Evolutionary conservation across 2,888 invertebrate genomes (phyloP).

Genomic region (Lomographa bimaculata): DNA sequence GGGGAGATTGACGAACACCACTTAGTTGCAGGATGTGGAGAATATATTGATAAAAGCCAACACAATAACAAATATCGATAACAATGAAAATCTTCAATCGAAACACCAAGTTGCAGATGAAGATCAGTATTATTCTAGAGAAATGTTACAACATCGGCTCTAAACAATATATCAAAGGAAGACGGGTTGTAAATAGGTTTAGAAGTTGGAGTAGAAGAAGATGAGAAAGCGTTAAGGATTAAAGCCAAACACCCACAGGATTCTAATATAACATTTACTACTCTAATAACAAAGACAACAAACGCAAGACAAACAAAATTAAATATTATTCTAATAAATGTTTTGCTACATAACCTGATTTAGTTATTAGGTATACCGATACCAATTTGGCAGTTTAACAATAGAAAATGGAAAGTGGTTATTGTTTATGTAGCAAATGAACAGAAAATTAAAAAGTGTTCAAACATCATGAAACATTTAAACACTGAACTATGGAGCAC

Average conservation of each 20-base stretch:
- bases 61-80: conserved; percentile 41
- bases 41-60: conserved; percentile 52
- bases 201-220: conserved; percentile 36
- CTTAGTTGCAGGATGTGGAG: conserved; percentile 48
- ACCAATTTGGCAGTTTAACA: conserved; percentile 14
- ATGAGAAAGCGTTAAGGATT: conserved; percentile 31
- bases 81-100: conserved; percentile 63
- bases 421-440: conserved; percentile 16
- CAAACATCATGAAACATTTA: not conserved
- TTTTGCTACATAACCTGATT: conserved; percentile 12
- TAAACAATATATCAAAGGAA: conserved; percentile 52
- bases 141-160: conserved; percentile 49
- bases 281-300: conserved; percentile 27
- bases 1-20: conserved; percentile 81
- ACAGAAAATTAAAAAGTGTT: conserved; percentile 2
- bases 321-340: conserved; percentile 7
- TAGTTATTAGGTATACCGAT: conserved; percentile 21
- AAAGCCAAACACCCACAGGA: conserved; percentile 30
- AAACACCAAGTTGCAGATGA: conserved; percentile 59
- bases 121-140: conserved; percentile 53
- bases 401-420: not conserved
- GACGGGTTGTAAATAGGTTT: conserved; percentile 25
- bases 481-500: conserved; percentile 19
- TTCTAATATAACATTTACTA: conserved; percentile 17
- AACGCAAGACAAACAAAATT: conserved; percentile 27